Evolutionary conservation across 2,797 vertebrate species (phyloP), one percentile per base, ranked within the genome.

Genomic region (Orestias chungarensis): DNA sequence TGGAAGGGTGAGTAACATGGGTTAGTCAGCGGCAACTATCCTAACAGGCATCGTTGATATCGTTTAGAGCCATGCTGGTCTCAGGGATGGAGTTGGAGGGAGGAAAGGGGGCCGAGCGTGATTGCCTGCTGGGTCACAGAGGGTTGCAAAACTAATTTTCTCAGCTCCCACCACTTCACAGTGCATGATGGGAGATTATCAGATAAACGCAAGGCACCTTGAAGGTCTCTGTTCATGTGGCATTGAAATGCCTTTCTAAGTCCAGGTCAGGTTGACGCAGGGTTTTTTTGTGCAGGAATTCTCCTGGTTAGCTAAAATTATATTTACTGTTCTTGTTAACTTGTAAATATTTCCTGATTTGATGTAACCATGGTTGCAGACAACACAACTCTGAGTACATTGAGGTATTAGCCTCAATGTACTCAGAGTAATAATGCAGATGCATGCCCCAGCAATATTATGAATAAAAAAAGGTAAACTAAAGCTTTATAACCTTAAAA

Each of bases 61-160:
- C 50, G 80, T 88, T 92, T 88, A 86, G 81, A 88, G 83, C 70
- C 83, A 6, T 79, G 85, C 83, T 87, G 86, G 73, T 87, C 80
- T 69, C 75, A 87, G 74, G 79, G 62, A 81, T 49, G 72, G 84
- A 87, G 79, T 86, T 86, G 76, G 78, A 74, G 84, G 77, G 79
- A 85, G 77, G 72, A 85, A 81, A 82, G 74, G 70, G 76, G 69
- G 80, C 52, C 44, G 18, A 62, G 73, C 15, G 23, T 68, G 83
- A 86, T 80, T 0, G 43, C 83, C 75, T 50, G 82, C 88, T 75
- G 80, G 80, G 88, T 82, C 50, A 74, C 8, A 33, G 75, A 78
- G 27, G 62, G 66, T 75, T 79, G 79, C 80, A 84, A 82, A 88
- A 82, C 84, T 80, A 59, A 89, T 90, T 88, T 87, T 78, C 81